phyloP scores from a whole-genome alignment of 2,113 vertebrate species.

The Istiophorus platypterus region DNA sequence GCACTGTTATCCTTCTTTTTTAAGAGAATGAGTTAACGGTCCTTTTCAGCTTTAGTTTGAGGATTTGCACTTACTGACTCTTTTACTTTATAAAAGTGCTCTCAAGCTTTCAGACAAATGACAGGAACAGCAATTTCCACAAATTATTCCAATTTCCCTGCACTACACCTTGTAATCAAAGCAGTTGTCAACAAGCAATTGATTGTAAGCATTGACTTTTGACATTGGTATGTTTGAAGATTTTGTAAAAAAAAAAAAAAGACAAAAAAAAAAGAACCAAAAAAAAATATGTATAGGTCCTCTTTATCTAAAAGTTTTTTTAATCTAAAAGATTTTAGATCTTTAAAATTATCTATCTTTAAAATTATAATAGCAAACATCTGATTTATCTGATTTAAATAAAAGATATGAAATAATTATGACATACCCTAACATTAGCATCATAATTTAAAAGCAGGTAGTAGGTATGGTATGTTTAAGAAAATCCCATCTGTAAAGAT shows the following conservation, averaged over 20 bases:
- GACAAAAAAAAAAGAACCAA: not conserved
- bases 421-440: too few relatives aligned
- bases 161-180: constrained; percentile 24
- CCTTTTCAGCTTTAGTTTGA: not conserved
- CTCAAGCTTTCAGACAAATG: constrained; percentile 37
- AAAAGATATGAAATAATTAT: too few relatives aligned
- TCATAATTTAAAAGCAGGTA: too few relatives aligned
- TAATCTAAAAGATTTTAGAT: too few relatives aligned
- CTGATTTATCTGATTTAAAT: too few relatives aligned
- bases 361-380: too few relatives aligned
- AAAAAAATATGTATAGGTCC: too few relatives aligned
- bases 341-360: too few relatives aligned
- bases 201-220: constrained; percentile 16
- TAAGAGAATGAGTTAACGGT: not conserved
- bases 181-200: constrained; percentile 34
- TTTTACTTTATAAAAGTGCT: constrained; percentile 33
- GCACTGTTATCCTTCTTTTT: too few relatives aligned
- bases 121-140: constrained; percentile 44
- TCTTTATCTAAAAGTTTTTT: too few relatives aligned
- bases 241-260: not conserved
- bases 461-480: too few relatives aligned
- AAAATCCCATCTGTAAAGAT: too few relatives aligned
- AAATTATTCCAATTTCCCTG: constrained; percentile 41
- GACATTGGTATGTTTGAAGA: constrained; percentile 1
- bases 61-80: constrained; percentile 17